Evolutionary conservation across 2,113 vertebrate species (phyloP), one percentile per base, ranked within the genome.

Genomic region (Aegotheles bennettii): DNA sequence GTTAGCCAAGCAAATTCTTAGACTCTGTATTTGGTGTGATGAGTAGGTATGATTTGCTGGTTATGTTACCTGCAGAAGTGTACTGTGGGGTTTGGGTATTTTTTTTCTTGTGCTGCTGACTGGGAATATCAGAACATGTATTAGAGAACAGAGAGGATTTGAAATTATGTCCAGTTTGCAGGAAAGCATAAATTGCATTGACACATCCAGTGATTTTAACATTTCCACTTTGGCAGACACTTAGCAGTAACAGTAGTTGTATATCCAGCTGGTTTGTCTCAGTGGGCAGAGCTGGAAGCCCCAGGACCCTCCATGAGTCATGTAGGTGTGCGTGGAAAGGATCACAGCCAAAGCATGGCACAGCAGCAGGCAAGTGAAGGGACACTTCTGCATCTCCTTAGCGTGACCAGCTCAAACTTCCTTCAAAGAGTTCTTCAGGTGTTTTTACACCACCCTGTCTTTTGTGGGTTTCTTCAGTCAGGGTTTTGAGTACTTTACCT

Each of bases 291-390:
- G 31, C 23, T 56, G 53, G 48, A 63, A 48, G 43, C 3, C 23
- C 36, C 35, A 15, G 15, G 11, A n/a, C 8, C 6, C 5, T 47
- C 50, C 31, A 13, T 0, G 2, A n/a, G 70, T 11, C 2, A 1
- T 35, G 45, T 25, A 18, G 45, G 18, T n/a, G 24, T 25, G 29
- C 23, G 2, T 6, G 15, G 23, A 28, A 48, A 51, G 36, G 33
- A 65, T 45, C 28, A 59, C 28, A 18, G 10, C 7, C 0, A 1
- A 26, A 38, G 10, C 57, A 12, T 0, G 11, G 64, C 36, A 51
- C 36, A 61, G 31, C 0, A 10, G 25, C 47, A 12, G 61, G 16
- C 10, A 47, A 16, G 8, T 8, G 24, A 67, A 50, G 17, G 26
- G 26, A 63, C 24, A 15, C 11, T 48, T 16, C 26, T 43, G 33